phyloP scores from a whole-genome alignment of 2,888 invertebrate species.

The Drosophila neonasuta region DNA sequence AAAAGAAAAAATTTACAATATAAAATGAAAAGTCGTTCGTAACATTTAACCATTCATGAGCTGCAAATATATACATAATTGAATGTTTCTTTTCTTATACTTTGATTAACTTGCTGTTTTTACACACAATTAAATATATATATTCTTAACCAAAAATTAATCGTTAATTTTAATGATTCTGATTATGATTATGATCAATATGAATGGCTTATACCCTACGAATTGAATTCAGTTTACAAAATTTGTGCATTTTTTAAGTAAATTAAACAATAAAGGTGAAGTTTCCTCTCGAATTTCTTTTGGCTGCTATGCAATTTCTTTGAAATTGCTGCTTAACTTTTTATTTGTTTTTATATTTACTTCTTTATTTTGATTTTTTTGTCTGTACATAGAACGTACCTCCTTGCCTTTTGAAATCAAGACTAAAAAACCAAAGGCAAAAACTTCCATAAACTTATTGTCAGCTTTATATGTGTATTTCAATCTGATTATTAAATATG shows the following conservation, averaged over 20 bases:
- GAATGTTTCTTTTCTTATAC: constrained; percentile 65
- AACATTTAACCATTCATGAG: constrained; percentile 76
- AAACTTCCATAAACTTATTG: constrained; percentile 54
- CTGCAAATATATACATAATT: constrained; percentile 62
- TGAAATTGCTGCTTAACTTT: constrained; percentile 49
- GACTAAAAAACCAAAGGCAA: constrained; percentile 33
- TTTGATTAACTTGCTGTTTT: constrained; percentile 67
- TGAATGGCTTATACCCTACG: constrained; percentile 72
- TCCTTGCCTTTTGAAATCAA: constrained; percentile 35
- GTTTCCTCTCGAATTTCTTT: constrained; percentile 79
- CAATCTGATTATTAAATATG: not conserved
- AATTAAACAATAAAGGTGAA: constrained; percentile 78
- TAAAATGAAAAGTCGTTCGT: constrained; percentile 70
- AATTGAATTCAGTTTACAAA: constrained; percentile 49
- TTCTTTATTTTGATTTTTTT: constrained; percentile 35
- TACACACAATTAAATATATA: constrained; percentile 53
- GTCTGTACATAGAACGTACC: constrained; percentile 16
- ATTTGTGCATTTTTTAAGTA: constrained; percentile 41
- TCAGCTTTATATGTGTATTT: constrained; percentile 67
- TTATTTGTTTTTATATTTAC: constrained; percentile 30
- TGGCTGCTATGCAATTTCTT: constrained; percentile 56
- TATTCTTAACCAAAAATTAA: constrained; percentile 70
- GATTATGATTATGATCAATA: constrained; percentile 41
- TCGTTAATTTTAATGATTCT: constrained; percentile 64
- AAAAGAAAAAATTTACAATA: constrained; percentile 55